A percentile compares a stretch with the other conserved stretches of the same genome.
These are phyloP conservation scores for zebrafish (Danio rerio) DNA, from an alignment of 2,113 vertebrate species.

Conservation along the genomic window GRCz12tu NC_133189.1:37510001-37510500, in stretches of 20 bases:
- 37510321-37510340: not conserved
- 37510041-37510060: slow-evolving; percentile 89
- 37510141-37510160: slow-evolving; percentile 80
- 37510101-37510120: slow-evolving; percentile 80
- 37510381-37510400: too few relatives aligned
- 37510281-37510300: too few relatives aligned
- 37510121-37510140: slow-evolving; percentile 81
- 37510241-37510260: not conserved
- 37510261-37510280: not conserved
- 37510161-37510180: slow-evolving; percentile 81
- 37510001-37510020: slow-evolving; percentile 86
- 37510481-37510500: too few relatives aligned
- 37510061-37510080: slow-evolving; percentile 85
- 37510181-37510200: slow-evolving; percentile 77
- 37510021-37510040: slow-evolving; percentile 81
- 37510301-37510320: too few relatives aligned
- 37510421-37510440: not conserved
- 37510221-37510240: slow-evolving; percentile 24
- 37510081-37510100: slow-evolving; percentile 84
- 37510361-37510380: not conserved
- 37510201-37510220: slow-evolving; percentile 63
- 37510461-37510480: too few relatives aligned
- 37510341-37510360: not conserved
- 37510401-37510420: not conserved
- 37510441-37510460: too few relatives aligned